Evolutionary conservation across 2,888 invertebrate genomes (phyloP).

Genomic region (Ichneumoninae sp.): DNA sequence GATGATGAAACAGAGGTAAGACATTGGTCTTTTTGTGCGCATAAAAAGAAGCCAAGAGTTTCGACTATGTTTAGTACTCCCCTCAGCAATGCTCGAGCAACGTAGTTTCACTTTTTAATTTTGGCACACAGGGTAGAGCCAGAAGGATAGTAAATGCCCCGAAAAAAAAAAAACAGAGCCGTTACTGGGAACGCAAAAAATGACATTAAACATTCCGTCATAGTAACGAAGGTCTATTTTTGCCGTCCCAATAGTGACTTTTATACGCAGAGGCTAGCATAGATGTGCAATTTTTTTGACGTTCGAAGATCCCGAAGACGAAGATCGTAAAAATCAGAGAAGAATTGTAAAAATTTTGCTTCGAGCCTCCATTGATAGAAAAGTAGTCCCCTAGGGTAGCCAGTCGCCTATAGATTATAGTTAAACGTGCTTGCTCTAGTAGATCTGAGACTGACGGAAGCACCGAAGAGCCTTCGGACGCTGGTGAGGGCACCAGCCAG

Average conservation of each 20-base stretch:
- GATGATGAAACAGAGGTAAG: conserved; percentile 80
- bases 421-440: conserved; percentile 79
- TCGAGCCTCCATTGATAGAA: neutral
- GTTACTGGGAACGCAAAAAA: conserved; percentile 20
- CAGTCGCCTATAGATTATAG: conserved; percentile 72
- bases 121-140: conserved; percentile 46
- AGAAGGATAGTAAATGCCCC: conserved; percentile 10
- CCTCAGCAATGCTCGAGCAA: conserved; percentile 53
- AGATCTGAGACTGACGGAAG: conserved; percentile 76
- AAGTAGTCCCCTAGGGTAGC: conserved; percentile 50
- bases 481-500: conserved; percentile 75
- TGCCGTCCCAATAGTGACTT: conserved; percentile 21
- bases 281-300: neutral
- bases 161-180: neutral
- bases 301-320: conserved; percentile 2
- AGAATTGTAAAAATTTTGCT: conserved; percentile 2
- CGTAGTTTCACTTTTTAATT: conserved; percentile 45
- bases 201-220: neutral
- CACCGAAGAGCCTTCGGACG: conserved; percentile 73
- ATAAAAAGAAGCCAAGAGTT: neutral
- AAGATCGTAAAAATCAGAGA: neutral
- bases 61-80: conserved; percentile 21
- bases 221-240: neutral
- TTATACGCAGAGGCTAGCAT: neutral
- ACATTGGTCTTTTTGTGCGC: conserved; percentile 2